Percentiles rank a stretch among this genome's conserved stretches.
Evolutionary conservation across 2,113 vertebrate genomes (phyloP).

Genomic region (Tympanuchus pallidicinctus): DNA sequence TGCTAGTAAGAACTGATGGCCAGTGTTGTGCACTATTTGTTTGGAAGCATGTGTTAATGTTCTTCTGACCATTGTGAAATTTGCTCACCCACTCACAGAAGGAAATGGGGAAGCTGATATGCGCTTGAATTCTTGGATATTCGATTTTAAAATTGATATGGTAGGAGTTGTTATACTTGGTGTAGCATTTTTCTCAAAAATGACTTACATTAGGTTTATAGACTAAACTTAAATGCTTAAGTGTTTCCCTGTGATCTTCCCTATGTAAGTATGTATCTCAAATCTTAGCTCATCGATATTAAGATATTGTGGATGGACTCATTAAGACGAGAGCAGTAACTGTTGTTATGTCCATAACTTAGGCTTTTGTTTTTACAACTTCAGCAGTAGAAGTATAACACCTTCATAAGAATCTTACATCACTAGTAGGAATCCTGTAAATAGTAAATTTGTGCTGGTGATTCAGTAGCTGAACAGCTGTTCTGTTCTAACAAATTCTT

Average conservation of each 20-base stretch:
- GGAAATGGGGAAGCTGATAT: not conserved
- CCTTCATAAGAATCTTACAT: conserved; percentile 18
- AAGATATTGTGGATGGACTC: not conserved
- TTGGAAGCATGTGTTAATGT: not conserved
- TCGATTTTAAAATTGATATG: not conserved
- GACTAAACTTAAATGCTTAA: not conserved
- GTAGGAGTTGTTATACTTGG: not conserved
- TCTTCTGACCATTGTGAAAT: not conserved
- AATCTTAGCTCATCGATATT: not conserved
- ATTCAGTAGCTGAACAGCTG: conserved; percentile 68
- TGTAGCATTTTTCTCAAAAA: not conserved
- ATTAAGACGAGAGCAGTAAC: conserved; percentile 15
- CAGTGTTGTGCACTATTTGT: not conserved
- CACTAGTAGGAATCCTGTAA: conserved; percentile 48
- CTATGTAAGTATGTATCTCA: not conserved
- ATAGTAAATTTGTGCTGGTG: conserved; percentile 47
- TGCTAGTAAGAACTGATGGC: not conserved
- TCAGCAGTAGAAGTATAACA: conserved; percentile 29
- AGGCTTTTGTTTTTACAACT: not conserved
- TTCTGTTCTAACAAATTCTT: conserved; percentile 63
- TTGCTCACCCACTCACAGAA: not conserved
- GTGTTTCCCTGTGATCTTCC: not conserved
- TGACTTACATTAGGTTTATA: not conserved
- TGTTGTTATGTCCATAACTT: not conserved
- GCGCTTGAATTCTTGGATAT: not conserved